Percentiles rank a stretch among this genome's conserved stretches.
Evolutionary conservation across 2,113 vertebrate genomes (phyloP).

Genomic region (Silurus meridionalis): DNA sequence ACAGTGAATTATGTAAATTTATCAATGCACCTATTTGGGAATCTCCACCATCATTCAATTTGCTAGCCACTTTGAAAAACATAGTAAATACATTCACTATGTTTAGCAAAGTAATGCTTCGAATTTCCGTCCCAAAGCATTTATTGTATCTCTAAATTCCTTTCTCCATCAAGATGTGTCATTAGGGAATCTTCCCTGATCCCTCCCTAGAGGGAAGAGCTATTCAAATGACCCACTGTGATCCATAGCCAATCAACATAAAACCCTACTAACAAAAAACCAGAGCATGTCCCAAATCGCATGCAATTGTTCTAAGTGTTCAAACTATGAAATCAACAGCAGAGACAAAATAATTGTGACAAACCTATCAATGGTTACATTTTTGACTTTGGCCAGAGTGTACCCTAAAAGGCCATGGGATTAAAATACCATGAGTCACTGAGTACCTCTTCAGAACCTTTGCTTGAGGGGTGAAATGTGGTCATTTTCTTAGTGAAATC

Average conservation of each 20-base stretch:
- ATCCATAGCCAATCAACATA: neutral
- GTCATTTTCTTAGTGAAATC: slow-evolving; percentile 93
- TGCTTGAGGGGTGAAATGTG: slow-evolving; percentile 83
- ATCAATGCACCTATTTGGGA: neutral
- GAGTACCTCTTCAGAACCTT: slow-evolving; percentile 84
- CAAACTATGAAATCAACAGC: neutral
- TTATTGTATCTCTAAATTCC: neutral
- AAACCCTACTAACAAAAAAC: neutral
- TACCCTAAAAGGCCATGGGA: neutral
- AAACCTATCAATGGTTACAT: neutral
- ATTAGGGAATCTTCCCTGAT: neutral
- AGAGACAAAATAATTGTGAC: neutral
- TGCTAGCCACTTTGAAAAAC: neutral
- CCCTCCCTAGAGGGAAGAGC: neutral
- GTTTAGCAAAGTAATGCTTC: neutral
- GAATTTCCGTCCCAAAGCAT: neutral
- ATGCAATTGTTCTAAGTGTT: neutral
- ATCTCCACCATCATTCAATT: neutral
- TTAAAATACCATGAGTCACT: neutral
- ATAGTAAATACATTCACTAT: neutral
- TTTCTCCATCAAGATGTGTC: neutral
- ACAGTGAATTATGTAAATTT: neutral
- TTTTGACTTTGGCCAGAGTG: neutral
- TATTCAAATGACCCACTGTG: neutral
- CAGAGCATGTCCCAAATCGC: neutral